Evolutionary conservation across 1,140 invertebrate genomes (phyloP), one percentile per base, ranked within the genome.

Genomic region (Drosophila sucinea): DNA sequence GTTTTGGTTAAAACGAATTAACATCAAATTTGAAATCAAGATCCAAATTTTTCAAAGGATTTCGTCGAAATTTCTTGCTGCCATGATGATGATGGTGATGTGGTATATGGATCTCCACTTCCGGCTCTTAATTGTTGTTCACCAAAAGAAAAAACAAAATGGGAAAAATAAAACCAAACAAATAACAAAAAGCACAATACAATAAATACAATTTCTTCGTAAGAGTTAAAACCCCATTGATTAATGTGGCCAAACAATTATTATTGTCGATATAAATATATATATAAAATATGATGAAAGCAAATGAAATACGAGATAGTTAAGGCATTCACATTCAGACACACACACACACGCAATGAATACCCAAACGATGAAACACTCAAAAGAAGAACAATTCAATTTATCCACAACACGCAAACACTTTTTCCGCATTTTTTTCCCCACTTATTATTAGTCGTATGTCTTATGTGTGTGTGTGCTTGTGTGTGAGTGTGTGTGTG

Each of bases 21-120:
- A 91, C 90, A 91, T 91, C 90, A 61, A 91, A 91, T 91, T 91
- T 91, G 80, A 91, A 91, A 68, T 91, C 90, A 77, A 91, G 90
- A 91, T 91, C 90, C 90, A 91, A 85, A 75, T 91, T 91, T 89
- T 89, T 91, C 70, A 91, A 79, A 55, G 90, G 90, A 90, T 91
- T 91, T 80, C 90, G 83, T 76, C 32, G 86, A 60, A 91, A 41
- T 82, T 91, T 91, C 80, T 91, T 80, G 81, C 90, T 90, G 86
- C 90, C 90, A 79, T 90, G 90, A 78, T 91, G 90, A 81, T 91
- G 90, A 86, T 91, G 90, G 81, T 91, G 90, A 90, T 90, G 90
- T 77, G 90, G 90, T 80, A 91, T 91, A 38, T 68, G 90, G 70
- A 83, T 77, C 69, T 90, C 87, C 81, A 90, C 81, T 57, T 91